Conservation (phyloP, 1,140 invertebrate species). For the Diorhabda elongata region DNA sequence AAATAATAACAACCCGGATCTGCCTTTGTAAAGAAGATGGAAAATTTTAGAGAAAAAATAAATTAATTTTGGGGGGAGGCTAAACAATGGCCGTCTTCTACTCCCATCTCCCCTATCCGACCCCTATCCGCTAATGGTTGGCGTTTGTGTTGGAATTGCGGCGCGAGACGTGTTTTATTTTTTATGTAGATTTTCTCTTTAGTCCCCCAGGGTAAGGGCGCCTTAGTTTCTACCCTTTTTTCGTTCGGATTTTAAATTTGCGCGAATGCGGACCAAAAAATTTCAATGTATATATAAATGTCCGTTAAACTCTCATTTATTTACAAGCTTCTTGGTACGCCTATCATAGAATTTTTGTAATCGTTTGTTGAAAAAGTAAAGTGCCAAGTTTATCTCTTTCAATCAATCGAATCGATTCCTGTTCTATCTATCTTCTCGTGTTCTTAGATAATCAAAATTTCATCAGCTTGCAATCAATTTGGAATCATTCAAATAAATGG, state of each 20-base stretch:
- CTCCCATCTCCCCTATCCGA: not conserved
- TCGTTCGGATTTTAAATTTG: not conserved
- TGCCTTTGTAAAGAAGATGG: not conserved
- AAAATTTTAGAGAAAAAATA: slow-evolving; percentile 25
- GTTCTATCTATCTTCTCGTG: too few species aligned
- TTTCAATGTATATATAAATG: not conserved
- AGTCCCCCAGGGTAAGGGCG: slow-evolving; percentile 1
- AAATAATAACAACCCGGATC: not conserved
- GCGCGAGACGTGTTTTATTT: slow-evolving; percentile 37
- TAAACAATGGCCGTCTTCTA: slow-evolving; percentile 39
- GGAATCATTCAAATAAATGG: too few species aligned
- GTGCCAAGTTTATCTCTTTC: too few species aligned
- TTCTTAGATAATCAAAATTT: too few species aligned
- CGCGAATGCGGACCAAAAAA: slow-evolving; percentile 1
- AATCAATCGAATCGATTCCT: too few species aligned
- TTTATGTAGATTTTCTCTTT: slow-evolving; percentile 41
- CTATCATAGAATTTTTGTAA: too few species aligned
- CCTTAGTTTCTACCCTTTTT: slow-evolving; percentile 2
- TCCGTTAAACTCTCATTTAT: not conserved
- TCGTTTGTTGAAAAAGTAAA: too few species aligned
- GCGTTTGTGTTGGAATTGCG: slow-evolving; percentile 40
- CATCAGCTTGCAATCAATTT: too few species aligned
- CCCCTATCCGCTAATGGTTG: slow-evolving; percentile 35
- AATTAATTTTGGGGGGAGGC: slow-evolving; percentile 39
- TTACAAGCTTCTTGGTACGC: not conserved